Evolutionary conservation across 1,140 invertebrate species (phyloP), one percentile per base, ranked within the genome.

Genomic region (Neodiprion lecontei): DNA sequence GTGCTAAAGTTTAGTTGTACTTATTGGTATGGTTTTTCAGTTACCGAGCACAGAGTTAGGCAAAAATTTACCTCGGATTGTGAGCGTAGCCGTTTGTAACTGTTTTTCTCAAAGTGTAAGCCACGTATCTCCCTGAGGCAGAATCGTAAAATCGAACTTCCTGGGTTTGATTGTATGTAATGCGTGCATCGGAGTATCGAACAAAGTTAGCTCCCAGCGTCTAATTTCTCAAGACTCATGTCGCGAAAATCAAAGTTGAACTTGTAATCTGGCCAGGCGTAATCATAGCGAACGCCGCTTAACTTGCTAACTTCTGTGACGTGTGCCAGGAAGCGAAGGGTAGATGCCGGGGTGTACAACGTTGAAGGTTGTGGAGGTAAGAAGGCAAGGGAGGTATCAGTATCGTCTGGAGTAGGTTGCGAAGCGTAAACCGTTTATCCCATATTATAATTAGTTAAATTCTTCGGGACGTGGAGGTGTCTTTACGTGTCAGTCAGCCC

Each of bases 371-470:
- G 70, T 23, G 48, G 28, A 21, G 28, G 9, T 50, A 17, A 53
- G 67, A 69, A 47, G 67, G 67, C 7, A 12, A 69, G 21, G 23
- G 48, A 79, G 78, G 79, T 85, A 87, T 87, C 83, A 84, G 84
- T 85, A 85, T 87, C 83, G 83, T 79, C 81, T 80, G 79, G 81
- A 85, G 84, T 86, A 86, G 84, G 81, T 84, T 86, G 82, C 83
- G 81, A 84, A 83, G 82, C 85, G 86, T 86, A 86, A 86, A 86
- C 85, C 83, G 85, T 88, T 89, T 88, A 89, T 88, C 86, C 84
- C 85, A 84, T 88, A 88, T 88, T 88, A 88, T 88, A 89, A 89
- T 88, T 89, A 88, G 87, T 87, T 89, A 88, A 88, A 89, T 88
- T 89, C 86, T 89, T 88, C 85, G 85, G 80, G 85, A 88, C 86